Percentiles rank a stretch among this genome's conserved stretches.
These are phyloP conservation scores for Momotus momota DNA, from an alignment of 2,797 vertebrate species.

Conservation along the genomic window DNA sequence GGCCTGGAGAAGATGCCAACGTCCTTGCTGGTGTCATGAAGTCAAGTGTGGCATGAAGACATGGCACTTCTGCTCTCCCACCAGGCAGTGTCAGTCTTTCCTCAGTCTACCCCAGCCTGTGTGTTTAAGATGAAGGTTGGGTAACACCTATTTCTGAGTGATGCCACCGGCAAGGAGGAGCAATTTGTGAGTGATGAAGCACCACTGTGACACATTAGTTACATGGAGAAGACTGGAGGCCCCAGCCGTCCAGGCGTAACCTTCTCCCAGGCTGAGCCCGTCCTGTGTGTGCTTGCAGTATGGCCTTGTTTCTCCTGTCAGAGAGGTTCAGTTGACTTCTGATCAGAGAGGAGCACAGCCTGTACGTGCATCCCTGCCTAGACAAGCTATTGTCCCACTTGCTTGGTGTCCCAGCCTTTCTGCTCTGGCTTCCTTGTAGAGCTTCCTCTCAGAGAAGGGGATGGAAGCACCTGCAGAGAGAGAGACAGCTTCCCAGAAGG, in stretches of 20 bases:
- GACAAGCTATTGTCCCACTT: not conserved
- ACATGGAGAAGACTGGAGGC: not conserved
- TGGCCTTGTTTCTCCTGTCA: not conserved
- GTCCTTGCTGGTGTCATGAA: not conserved
- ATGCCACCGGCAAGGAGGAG: not conserved
- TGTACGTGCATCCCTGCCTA: not conserved
- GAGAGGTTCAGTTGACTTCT: not conserved
- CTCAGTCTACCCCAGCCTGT: not conserved
- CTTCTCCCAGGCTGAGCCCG: not conserved
- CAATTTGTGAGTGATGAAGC: not conserved
- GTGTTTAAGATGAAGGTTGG: not conserved
- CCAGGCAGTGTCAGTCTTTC: not conserved
- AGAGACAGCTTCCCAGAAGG: not conserved
- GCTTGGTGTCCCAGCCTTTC: not conserved
- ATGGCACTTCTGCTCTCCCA: not conserved
- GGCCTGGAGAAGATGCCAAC: not conserved
- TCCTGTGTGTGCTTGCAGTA: not conserved
- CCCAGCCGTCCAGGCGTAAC: not conserved
- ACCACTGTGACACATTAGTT: not conserved
- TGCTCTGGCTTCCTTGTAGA: not conserved
- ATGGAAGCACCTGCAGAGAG: not conserved
- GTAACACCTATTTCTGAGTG: not conserved
- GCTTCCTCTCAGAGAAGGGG: not conserved
- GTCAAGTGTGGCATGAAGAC: not conserved
- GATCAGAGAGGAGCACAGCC: not conserved